phyloP scores from a whole-genome alignment of 2,888 invertebrate species.

The Drosophila imparisetae region DNA sequence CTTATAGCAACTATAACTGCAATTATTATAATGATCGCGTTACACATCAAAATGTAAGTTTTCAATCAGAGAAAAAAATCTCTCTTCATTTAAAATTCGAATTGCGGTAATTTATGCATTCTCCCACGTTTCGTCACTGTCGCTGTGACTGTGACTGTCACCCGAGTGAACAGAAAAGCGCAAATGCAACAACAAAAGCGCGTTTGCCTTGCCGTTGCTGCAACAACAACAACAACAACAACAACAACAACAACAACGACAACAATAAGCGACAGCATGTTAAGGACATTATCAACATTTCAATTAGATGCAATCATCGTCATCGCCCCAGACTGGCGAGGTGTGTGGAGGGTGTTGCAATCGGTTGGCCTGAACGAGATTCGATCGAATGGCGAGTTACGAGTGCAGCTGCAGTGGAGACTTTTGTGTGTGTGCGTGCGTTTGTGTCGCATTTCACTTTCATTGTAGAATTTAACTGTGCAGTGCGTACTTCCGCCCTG shows the following conservation, averaged over 20 bases:
- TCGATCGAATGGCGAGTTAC: constrained; percentile 45
- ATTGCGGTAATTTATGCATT: constrained; percentile 41
- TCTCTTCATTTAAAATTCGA: constrained; percentile 1
- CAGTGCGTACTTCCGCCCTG: constrained; percentile 77
- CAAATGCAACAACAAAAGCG: constrained; percentile 44
- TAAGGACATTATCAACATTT: constrained; percentile 82
- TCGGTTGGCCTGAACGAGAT: constrained; percentile 3
- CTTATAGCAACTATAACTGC: neutral
- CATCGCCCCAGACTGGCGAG: constrained; percentile 29
- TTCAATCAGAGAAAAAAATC: constrained; percentile 2
- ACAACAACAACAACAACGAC: constrained; percentile 21
- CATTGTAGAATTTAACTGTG: constrained; percentile 66
- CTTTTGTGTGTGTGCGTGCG: constrained; percentile 22
- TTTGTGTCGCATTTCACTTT: constrained; percentile 70
- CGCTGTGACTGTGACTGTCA: constrained; percentile 15
- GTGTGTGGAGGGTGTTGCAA: neutral
- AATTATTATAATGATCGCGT: neutral
- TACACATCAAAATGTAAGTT: neutral
- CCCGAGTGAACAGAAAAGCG: constrained; percentile 45
- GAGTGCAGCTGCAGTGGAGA: constrained; percentile 54
- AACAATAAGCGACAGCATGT: constrained; percentile 43
- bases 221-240: constrained; percentile 10
- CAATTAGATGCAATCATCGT: constrained; percentile 77
- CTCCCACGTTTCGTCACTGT: constrained; percentile 58
- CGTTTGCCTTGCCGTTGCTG: constrained; percentile 43